phyloP scores from a whole-genome alignment of 2,797 vertebrate genomes.

The Neoniphon sammara region DNA sequence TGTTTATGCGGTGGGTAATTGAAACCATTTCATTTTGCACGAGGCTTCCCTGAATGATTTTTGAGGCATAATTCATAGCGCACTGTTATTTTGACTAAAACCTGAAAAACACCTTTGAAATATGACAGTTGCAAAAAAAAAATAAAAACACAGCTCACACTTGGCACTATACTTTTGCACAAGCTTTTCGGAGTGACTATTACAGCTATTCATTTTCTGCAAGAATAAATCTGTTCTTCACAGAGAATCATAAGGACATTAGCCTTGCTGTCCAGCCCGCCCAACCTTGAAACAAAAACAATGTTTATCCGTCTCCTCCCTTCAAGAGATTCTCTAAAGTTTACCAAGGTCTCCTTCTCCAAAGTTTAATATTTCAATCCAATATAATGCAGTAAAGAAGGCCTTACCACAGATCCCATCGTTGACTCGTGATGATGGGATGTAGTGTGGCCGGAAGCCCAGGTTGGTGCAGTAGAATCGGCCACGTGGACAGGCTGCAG shows the following conservation, averaged over 20 bases:
- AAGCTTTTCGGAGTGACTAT: neutral
- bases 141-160: neutral
- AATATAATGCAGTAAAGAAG: constrained; percentile 1
- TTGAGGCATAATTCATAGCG: neutral
- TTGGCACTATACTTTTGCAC: neutral
- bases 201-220: neutral
- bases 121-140: neutral
- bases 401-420: constrained; percentile 81
- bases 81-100: neutral
- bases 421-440: constrained; percentile 79
- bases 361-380: constrained; percentile 6
- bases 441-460: constrained; percentile 80
- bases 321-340: constrained; percentile 24
- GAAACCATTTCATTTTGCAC: neutral
- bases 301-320: constrained; percentile 21
- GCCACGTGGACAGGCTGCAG: constrained; percentile 79
- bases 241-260: constrained; percentile 2
- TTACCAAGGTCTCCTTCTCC: constrained; percentile 25
- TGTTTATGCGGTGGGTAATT: neutral
- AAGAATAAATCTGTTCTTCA: constrained; percentile 8
- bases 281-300: constrained; percentile 30
- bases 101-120: neutral
- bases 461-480: constrained; percentile 83
- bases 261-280: constrained; percentile 34
- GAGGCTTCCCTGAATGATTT: neutral